phyloP scores from a whole-genome alignment of 2,888 invertebrate species.

The Chloromyia formosa region DNA sequence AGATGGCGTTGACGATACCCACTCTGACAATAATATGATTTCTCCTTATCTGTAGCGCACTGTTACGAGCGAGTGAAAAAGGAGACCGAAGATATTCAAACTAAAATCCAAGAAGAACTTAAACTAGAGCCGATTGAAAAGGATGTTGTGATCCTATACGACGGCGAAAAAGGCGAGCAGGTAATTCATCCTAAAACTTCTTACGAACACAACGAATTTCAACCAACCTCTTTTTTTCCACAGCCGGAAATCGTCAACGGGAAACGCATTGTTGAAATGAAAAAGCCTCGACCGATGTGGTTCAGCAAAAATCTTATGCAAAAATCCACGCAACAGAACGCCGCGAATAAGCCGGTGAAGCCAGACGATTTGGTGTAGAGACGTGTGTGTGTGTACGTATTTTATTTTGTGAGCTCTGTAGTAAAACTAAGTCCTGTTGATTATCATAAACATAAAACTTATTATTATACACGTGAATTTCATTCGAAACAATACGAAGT shows the following conservation, averaged over 20 bases:
- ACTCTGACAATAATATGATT: no score
- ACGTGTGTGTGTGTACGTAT: background rate
- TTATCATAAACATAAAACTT: background rate
- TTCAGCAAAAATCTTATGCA: slow-evolving; percentile 86
- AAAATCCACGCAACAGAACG: slow-evolving; percentile 76
- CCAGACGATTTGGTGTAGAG: slow-evolving; percentile 70
- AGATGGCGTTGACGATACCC: no score
- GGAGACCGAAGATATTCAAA: slow-evolving; percentile 84
- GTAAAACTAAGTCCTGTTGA: background rate
- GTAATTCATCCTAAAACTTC: no score
- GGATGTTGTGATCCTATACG: slow-evolving; percentile 86
- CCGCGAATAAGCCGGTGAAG: slow-evolving; percentile 77
- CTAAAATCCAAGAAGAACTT: slow-evolving; percentile 75
- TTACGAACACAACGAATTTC: slow-evolving; percentile 3
- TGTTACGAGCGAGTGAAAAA: slow-evolving; percentile 84
- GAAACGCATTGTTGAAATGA: slow-evolving; percentile 85
- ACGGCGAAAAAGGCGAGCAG: slow-evolving; percentile 76
- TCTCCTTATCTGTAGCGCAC: slow-evolving; percentile 69
- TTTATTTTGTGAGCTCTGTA: background rate
- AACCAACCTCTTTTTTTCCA: background rate
- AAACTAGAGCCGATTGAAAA: slow-evolving; percentile 79
- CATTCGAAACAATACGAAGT: background rate
- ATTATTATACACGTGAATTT: background rate
- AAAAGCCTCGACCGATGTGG: slow-evolving; percentile 86
- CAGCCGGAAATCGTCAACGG: slow-evolving; percentile 69